phyloP scores from a whole-genome alignment of 2,113 vertebrate genomes.

The Cheilinus undulatus region DNA sequence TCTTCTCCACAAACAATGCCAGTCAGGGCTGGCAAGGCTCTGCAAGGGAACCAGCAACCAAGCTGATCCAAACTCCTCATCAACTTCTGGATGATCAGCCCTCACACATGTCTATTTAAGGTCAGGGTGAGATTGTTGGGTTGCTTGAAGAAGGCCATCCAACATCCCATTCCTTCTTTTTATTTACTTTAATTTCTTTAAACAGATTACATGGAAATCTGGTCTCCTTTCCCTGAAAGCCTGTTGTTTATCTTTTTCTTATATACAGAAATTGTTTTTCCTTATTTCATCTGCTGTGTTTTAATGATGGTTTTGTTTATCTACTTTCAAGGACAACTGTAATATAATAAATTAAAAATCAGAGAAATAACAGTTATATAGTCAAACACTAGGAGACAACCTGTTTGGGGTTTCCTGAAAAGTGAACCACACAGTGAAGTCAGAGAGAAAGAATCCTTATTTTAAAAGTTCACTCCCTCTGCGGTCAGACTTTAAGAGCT shows the following conservation, averaged over 20 bases:
- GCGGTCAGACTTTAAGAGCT: slow-evolving; percentile 60
- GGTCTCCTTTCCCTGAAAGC: too few species aligned
- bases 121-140: slow-evolving; percentile 32
- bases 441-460: slow-evolving; percentile 60
- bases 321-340: not conserved
- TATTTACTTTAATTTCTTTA: not conserved
- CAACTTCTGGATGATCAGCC: slow-evolving; percentile 44
- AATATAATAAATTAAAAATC: slow-evolving; percentile 9
- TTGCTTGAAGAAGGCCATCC: not conserved
- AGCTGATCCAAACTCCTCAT: slow-evolving; percentile 44
- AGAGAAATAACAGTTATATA: slow-evolving; percentile 21
- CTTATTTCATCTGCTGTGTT: too few species aligned
- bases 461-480: slow-evolving; percentile 41
- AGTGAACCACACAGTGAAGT: slow-evolving; percentile 63
- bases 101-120: slow-evolving; percentile 38
- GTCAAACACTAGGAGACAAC: slow-evolving; percentile 46
- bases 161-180: slow-evolving; percentile 7
- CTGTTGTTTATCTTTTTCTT: too few species aligned
- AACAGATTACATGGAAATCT: too few species aligned
- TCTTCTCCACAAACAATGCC: slow-evolving; percentile 87
- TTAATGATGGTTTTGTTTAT: not conserved
- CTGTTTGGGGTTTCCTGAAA: slow-evolving; percentile 63
- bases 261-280: too few species aligned
- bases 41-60: slow-evolving; percentile 52
- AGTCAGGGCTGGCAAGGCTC: slow-evolving; percentile 70